Evolutionary conservation across 2,888 invertebrate genomes (phyloP).

Genomic region (Lomographa bimaculata): DNA sequence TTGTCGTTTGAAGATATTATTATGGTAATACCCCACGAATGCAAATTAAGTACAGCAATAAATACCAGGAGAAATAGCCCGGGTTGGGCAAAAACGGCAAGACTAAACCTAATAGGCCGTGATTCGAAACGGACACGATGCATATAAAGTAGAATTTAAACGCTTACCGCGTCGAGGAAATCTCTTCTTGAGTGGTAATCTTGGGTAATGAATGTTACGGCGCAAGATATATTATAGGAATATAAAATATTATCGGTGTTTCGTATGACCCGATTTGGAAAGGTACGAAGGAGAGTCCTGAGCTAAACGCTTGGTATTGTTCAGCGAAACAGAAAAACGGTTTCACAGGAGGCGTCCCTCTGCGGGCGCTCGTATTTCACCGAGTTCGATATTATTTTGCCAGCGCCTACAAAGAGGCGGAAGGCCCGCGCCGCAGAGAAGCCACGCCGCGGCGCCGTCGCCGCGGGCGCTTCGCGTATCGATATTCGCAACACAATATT

Average conservation of each 20-base stretch:
- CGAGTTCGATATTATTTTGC: slow-evolving; percentile 82
- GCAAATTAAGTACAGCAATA: slow-evolving; percentile 71
- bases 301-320: slow-evolving; percentile 72
- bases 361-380: slow-evolving; percentile 78
- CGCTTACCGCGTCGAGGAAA: slow-evolving; percentile 42
- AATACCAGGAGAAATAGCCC: slow-evolving; percentile 60
- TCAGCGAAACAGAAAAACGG: slow-evolving; percentile 76
- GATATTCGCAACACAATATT: slow-evolving; percentile 77
- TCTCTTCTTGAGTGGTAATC: slow-evolving; percentile 33
- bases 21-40: slow-evolving; percentile 67
- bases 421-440: slow-evolving; percentile 61
- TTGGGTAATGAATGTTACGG: slow-evolving; percentile 30
- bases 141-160: slow-evolving; percentile 48
- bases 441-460: slow-evolving; percentile 44
- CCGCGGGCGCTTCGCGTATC: slow-evolving; percentile 61
- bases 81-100: slow-evolving; percentile 52
- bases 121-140: slow-evolving; percentile 49
- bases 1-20: slow-evolving; percentile 71
- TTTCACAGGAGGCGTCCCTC: slow-evolving; percentile 71
- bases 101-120: slow-evolving; percentile 49
- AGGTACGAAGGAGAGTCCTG: slow-evolving; percentile 55
- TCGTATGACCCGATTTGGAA: slow-evolving; percentile 47
- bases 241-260: slow-evolving; percentile 30
- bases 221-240: slow-evolving; percentile 27
- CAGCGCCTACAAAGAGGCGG: slow-evolving; percentile 75